These are phyloP conservation scores for Kradibia gibbosae DNA, from an alignment of 1,140 invertebrate genomes.

Conservation along the genomic window DNA sequence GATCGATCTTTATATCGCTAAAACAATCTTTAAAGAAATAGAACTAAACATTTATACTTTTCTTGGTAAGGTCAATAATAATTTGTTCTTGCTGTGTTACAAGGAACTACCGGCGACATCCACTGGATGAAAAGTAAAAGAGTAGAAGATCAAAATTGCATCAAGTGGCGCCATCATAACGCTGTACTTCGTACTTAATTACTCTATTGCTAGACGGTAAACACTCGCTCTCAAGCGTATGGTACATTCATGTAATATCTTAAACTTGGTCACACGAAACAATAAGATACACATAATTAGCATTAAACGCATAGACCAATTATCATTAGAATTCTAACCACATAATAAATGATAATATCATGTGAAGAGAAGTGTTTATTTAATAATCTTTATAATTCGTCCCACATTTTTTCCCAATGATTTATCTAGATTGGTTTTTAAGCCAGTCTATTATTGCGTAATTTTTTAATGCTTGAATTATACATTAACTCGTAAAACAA, in stretches of 20 bases:
- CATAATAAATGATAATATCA: background rate
- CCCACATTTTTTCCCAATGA: background rate
- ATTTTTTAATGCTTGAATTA: slow-evolving; percentile 29
- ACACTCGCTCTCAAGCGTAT: background rate
- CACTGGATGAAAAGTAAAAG: background rate
- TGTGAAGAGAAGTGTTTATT: background rate
- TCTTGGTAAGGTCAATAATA: background rate
- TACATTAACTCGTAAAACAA: background rate
- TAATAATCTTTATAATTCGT: background rate
- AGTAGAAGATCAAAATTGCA: background rate
- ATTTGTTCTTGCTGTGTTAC: background rate
- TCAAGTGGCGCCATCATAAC: slow-evolving; percentile 38
- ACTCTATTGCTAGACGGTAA: slow-evolving; percentile 42
- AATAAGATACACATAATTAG: background rate
- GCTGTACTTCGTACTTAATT: background rate
- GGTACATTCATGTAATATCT: slow-evolving; percentile 29
- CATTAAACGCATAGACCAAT: background rate
- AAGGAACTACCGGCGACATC: slow-evolving; percentile 42
- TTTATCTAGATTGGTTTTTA: background rate
- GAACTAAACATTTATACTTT: background rate
- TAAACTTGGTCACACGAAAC: background rate
- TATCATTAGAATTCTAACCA: background rate
- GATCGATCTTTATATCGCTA: no score
- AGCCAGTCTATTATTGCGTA: background rate
- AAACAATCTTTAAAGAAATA: background rate